Base-by-base conservation (phyloP, 2,797 vertebrate genomes). In the Phalanger gymnotis region DNA sequence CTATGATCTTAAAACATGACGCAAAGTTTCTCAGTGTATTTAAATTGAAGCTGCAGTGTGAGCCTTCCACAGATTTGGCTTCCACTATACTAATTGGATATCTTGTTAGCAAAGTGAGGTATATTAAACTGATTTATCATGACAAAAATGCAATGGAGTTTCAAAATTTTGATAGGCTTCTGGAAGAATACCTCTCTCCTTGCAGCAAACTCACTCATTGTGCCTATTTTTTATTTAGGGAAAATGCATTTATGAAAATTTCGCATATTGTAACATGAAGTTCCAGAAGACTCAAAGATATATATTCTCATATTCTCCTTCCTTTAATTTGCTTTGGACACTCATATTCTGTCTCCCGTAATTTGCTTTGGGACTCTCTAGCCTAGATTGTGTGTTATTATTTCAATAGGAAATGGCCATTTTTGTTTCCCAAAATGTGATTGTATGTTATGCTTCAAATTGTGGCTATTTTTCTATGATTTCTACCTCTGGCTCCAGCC, bases 41-140 rank as follows among this genome's bases (percentile, higher is more conserved):
- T 96, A 96, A 93, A 97, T 93, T 61, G 91, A 95, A 54, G 22
- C 9, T 97, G 96, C 92, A 56, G 53, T 53, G 95, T 94, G 31
- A 94, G 95, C 34, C 53, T 94, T 96, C n/a, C 19, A 93, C 57
- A 97, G 51, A 55, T 30, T 92, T 94, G 28, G 51, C 53, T 95
- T 95, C 93, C 1, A 30, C 96, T 96, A 94, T 27, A 96, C 90
- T 96, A 96, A 96, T 90, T 96, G 93, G 53, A 34, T 95, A 96
- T 94, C 91, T 96, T 91, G 57, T 94, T 96, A 95, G 51, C 61
- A 96, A 96, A 97, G 31, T 95, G 90, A 96, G 90, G 94, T 94
- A 91, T 96, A 93, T 58, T 96, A 96, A 94, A 52, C 90, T 94
- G 93, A 97, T 94, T 95, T 97, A 96, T 94, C 93, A 96, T 92